phyloP scores from a whole-genome alignment of 1,140 invertebrate genomes.

The Meteorus sp. region DNA sequence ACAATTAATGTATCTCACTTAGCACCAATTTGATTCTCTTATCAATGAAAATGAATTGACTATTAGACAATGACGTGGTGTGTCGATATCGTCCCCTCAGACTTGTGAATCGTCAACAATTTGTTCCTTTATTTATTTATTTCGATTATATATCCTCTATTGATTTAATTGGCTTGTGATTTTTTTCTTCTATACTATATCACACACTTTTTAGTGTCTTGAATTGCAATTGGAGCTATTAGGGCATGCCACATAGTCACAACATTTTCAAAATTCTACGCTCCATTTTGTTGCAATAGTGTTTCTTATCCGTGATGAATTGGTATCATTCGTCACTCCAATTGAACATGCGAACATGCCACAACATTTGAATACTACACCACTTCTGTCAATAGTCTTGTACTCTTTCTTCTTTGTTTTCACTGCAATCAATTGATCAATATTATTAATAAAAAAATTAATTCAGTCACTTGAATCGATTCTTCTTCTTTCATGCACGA shows the following conservation, averaged over 20 bases:
- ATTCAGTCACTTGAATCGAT: no score
- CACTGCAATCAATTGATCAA: no score
- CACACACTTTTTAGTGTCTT: constrained; percentile 56
- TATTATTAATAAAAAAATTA: no score
- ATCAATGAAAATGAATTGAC: no score
- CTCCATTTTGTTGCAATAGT: constrained; percentile 42
- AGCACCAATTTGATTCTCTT: no score
- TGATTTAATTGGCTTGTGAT: background rate
- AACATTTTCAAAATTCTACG: constrained; percentile 54
- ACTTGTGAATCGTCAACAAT: background rate
- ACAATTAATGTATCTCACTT: no score
- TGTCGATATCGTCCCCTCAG: background rate
- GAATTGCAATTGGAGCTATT: constrained; percentile 39
- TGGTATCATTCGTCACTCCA: background rate
- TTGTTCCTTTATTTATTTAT: background rate
- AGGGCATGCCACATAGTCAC: constrained; percentile 44
- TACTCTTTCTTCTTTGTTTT: no score
- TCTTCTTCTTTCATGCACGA: no score
- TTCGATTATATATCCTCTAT: constrained; percentile 30
- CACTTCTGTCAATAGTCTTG: no score
- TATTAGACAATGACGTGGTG: no score
- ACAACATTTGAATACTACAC: no score
- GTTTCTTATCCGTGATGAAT: background rate
- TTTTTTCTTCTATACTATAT: constrained; percentile 34
- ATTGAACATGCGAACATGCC: no score